These are phyloP conservation scores for Dasypolia templi DNA, from an alignment of 2,888 invertebrate species.

Conservation along the genomic window DNA sequence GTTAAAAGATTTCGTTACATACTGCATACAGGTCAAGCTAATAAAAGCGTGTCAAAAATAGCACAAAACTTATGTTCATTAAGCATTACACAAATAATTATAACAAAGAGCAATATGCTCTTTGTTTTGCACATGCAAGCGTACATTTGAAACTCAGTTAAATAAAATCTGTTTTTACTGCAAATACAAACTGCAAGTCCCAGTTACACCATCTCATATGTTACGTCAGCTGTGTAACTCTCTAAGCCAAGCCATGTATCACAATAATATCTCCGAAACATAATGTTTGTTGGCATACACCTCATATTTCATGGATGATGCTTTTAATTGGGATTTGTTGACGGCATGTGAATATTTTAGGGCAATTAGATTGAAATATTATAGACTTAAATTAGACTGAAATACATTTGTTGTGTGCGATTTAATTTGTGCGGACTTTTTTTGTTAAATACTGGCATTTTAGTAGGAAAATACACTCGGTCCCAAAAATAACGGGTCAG, in stretches of 20 bases:
- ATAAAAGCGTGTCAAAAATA: no score
- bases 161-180: neutral
- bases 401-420: neutral
- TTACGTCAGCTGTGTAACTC: neutral
- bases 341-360: slow-evolving; percentile 32
- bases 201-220: neutral
- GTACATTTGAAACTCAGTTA: neutral
- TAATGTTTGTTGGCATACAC: slow-evolving; percentile 26
- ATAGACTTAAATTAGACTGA: no score
- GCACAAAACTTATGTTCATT: neutral
- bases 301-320: slow-evolving; percentile 25
- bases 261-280: slow-evolving; percentile 39
- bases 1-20: no score
- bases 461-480: no score
- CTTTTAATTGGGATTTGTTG: slow-evolving; percentile 51
- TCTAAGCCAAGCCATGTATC: slow-evolving; percentile 23
- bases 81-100: neutral
- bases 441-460: no score
- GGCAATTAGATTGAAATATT: slow-evolving; percentile 20
- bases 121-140: neutral
- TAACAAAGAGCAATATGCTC: neutral
- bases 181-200: neutral
- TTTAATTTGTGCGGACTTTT: slow-evolving; percentile 1
- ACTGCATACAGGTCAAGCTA: no score
- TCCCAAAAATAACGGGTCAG: no score